Evolutionary conservation across 2,797 vertebrate species (phyloP), one percentile per base, ranked within the genome.

Genomic region (Chelonia mydas): DNA sequence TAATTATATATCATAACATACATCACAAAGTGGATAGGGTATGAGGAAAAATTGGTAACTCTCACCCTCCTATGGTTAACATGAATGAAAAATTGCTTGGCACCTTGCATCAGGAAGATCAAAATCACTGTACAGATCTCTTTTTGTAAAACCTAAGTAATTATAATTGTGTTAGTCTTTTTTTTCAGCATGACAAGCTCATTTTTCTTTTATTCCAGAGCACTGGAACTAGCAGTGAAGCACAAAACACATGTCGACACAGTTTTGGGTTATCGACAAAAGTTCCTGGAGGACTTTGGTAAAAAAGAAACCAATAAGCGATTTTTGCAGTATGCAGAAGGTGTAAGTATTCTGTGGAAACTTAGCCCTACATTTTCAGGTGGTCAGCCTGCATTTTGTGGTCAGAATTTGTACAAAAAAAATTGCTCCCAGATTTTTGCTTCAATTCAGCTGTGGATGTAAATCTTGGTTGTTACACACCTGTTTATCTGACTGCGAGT

Each of bases 161-260:
- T 4, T 88, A 61, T 93, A 88, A 85, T 51, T 79, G 81, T 92
- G 89, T 92, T 95, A 92, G 88, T 95, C 84, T 92, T 5, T 90
- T 91, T 91, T 6, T 87, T 61, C 41, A 87, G 7, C 47, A 93
- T 97, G 88, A 88, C 93, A 90, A 68, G 25, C 83, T 61, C 59
- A 1, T 81, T 79, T 94, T 54, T 96, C 76, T 86, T 98, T 93
- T 93, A 33, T 98, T 96, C 28, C 96, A 99, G 99, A 97, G 99
- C 99, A 45, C 98, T 99, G 95, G 99, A 99, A 53, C 98, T 99
- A 96, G 99, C 99, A 81, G 98, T 99, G 95, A 99, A 99, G 98
- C 98, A 99, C 97, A 99, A 99, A 98, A 99, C 99, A 59, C 99
- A 99, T 37, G 99, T 99, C 94, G 99, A 99, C 98, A 99, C 99